Conservation (phyloP, 2,113 vertebrate genomes). For the Melanostigma gelatinosum region DNA sequence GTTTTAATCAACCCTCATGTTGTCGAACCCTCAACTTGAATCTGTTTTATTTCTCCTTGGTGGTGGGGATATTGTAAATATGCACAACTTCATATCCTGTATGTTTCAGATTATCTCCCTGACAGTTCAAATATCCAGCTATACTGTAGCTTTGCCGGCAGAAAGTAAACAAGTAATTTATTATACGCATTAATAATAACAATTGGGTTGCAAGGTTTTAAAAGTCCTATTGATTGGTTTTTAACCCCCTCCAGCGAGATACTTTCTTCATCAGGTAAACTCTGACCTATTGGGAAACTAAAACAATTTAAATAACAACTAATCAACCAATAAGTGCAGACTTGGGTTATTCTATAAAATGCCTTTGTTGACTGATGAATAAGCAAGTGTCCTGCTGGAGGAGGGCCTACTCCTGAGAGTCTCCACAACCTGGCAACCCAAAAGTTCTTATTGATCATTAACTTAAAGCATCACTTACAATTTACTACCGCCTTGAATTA, state of each 20-base stretch:
- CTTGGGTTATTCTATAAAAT: neutral
- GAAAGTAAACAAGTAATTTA: neutral
- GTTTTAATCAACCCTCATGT: constrained; percentile 47
- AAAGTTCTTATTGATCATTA: neutral
- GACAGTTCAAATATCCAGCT: neutral
- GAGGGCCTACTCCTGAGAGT: neutral
- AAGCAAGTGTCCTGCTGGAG: neutral
- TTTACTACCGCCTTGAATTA: neutral
- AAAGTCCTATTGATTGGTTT: neutral
- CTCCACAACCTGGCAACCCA: constrained; percentile 3
- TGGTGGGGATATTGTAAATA: constrained; percentile 5
- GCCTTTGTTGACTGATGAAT: neutral
- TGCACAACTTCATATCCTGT: neutral
- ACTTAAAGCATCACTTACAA: neutral
- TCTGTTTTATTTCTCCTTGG: constrained; percentile 38
- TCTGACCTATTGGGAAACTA: neutral
- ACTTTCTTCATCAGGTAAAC: neutral
- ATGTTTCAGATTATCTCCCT: neutral
- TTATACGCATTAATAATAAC: neutral
- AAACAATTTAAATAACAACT: neutral
- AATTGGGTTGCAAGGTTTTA: neutral
- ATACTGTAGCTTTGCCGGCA: neutral
- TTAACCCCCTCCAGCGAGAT: neutral
- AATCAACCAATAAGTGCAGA: neutral
- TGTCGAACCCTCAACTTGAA: constrained; percentile 15